These are phyloP conservation scores for Neolamprologus sp. DNA, from an alignment of 2,113 vertebrate species.

Conservation along the genomic window DNA sequence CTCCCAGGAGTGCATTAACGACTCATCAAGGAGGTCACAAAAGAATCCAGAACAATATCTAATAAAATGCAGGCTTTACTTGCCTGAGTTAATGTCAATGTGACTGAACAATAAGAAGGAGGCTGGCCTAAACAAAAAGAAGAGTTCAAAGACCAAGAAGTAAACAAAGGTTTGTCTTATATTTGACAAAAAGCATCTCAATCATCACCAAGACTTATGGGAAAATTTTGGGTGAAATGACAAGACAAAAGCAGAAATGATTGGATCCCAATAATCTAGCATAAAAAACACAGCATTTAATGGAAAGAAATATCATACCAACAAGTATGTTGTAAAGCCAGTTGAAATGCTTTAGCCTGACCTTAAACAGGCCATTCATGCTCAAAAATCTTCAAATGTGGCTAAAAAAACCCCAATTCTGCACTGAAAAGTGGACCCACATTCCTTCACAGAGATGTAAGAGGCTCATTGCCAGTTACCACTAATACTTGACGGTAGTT, in stretches of 20 bases:
- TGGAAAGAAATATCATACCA: neutral
- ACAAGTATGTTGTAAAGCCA: neutral
- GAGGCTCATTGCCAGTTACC: neutral
- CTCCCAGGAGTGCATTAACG: neutral
- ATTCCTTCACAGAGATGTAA: neutral
- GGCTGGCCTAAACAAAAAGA: neutral
- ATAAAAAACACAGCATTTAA: neutral
- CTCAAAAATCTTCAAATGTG: neutral
- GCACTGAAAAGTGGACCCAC: neutral
- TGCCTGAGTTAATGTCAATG: neutral
- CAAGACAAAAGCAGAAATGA: neutral
- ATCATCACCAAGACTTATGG: neutral
- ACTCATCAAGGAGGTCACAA: neutral
- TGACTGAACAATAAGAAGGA: neutral
- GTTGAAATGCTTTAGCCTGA: neutral
- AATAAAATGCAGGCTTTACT: neutral
- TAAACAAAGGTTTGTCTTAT: neutral
- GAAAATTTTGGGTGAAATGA: neutral
- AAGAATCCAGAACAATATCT: neutral
- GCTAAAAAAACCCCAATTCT: rapidly evolving
- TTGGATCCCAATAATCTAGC: neutral
- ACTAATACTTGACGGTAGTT: rapidly evolving
- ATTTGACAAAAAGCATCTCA: neutral
- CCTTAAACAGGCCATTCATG: rapidly evolving
- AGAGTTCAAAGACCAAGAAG: neutral